phyloP scores from a whole-genome alignment of 2,113 vertebrate species.

The Cyprinodon tularosa region DNA sequence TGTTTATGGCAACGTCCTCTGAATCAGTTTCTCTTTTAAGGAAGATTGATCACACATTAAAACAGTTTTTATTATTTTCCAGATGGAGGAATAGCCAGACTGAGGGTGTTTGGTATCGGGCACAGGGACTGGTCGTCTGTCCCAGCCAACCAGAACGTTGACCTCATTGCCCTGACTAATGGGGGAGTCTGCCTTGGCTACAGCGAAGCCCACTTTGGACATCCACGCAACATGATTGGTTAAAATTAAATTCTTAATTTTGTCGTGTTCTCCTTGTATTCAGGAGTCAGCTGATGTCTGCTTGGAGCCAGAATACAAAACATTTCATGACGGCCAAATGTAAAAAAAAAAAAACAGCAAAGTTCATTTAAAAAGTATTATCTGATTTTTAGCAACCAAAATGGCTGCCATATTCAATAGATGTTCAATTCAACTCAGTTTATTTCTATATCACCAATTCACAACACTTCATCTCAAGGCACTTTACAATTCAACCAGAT shows the following conservation, averaged over 20 bases:
- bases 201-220: conserved; percentile 85
- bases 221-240: conserved; percentile 89
- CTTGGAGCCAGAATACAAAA: not conserved
- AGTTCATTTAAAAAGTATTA: too few relatives aligned
- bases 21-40: too few relatives aligned
- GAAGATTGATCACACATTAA: too few relatives aligned
- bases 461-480: too few relatives aligned
- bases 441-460: too few relatives aligned
- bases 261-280: not conserved
- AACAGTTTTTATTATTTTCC: not conserved
- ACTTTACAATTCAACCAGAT: too few relatives aligned
- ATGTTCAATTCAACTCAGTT: too few relatives aligned
- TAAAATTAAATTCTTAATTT: not conserved
- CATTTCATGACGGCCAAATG: not conserved
- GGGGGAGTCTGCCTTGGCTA: conserved; percentile 87
- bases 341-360: too few relatives aligned
- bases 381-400: not conserved
- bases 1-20: too few relatives aligned
- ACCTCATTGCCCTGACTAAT: conserved; percentile 81
- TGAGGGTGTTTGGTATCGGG: conserved; percentile 84
- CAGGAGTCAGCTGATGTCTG: not conserved
- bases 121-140: conserved; percentile 79
- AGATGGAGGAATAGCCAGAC: conserved; percentile 86
- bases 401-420: not conserved
- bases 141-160: conserved; percentile 68